These are phyloP conservation scores for Arctia plantaginis DNA, from an alignment of 2,888 invertebrate species.

Conservation along the genomic window DNA sequence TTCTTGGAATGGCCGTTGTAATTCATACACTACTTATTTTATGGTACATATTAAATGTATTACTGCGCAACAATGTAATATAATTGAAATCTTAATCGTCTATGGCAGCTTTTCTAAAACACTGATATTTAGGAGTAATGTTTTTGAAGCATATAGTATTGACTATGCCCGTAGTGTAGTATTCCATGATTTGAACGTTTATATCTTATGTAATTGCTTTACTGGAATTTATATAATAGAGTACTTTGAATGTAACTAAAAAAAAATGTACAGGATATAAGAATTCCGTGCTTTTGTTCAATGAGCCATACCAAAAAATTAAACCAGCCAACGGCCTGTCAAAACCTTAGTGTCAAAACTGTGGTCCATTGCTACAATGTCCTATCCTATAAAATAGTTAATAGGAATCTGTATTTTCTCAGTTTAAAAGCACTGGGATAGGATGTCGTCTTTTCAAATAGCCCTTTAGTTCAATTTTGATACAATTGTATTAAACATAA, in stretches of 20 bases:
- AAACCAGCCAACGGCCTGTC: neutral
- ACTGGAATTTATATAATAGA: no score
- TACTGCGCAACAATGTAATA: neutral
- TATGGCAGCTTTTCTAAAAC: neutral
- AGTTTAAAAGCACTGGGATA: neutral
- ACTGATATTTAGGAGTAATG: neutral
- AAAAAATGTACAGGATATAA: no score
- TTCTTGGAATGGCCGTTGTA: constrained; percentile 11
- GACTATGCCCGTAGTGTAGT: no score
- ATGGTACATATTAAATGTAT: constrained; percentile 10
- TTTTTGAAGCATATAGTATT: neutral
- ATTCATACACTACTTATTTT: constrained; percentile 15
- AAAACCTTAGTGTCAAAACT: neutral
- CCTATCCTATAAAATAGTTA: neutral
- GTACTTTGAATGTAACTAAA: neutral
- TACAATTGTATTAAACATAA: neutral
- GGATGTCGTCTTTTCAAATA: neutral
- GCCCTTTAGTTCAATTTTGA: neutral
- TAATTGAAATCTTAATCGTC: neutral
- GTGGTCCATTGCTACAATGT: neutral
- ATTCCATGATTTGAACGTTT: neutral
- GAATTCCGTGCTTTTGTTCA: neutral
- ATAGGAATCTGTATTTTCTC: neutral
- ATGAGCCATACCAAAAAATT: neutral
- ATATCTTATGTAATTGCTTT: no score